Conservation (phyloP, 2,797 vertebrate genomes). For the Echeneis naucrates region DNA sequence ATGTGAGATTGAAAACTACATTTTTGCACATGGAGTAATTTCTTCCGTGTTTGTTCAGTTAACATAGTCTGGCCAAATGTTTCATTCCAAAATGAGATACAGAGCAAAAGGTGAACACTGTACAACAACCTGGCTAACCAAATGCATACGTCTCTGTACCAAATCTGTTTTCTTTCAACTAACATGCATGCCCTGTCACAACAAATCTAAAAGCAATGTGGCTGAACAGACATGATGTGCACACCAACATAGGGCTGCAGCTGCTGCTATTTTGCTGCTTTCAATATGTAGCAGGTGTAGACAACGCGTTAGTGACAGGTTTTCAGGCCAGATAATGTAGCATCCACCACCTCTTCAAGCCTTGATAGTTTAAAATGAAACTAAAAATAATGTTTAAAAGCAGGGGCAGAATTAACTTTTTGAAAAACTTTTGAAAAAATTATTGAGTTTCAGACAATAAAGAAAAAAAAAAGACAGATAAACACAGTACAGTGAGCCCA, state of each 20-base stretch:
- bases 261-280: conserved; percentile 25
- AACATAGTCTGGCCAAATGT: not conserved
- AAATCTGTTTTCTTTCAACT: not conserved
- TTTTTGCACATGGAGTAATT: not conserved
- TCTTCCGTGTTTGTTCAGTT: not conserved
- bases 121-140: not conserved
- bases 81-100: not conserved
- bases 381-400: conserved; percentile 26
- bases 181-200: conserved; percentile 10
- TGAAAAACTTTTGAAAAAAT: no score
- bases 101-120: not conserved
- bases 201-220: conserved; percentile 3
- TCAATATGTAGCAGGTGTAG: conserved; percentile 30
- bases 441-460: not conserved
- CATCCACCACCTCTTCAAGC: conserved; percentile 55
- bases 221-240: not conserved
- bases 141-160: not conserved
- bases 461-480: not conserved
- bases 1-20: not conserved
- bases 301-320: conserved; percentile 40
- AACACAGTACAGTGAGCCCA: not conserved
- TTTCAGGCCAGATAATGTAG: conserved; percentile 24
- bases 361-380: conserved; percentile 18
- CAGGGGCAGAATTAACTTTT: no score
- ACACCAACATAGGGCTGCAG: not conserved